These are phyloP conservation scores for Oscheius myriophilus DNA, from an alignment of 2,888 invertebrate genomes.

Conservation along the genomic window DNA sequence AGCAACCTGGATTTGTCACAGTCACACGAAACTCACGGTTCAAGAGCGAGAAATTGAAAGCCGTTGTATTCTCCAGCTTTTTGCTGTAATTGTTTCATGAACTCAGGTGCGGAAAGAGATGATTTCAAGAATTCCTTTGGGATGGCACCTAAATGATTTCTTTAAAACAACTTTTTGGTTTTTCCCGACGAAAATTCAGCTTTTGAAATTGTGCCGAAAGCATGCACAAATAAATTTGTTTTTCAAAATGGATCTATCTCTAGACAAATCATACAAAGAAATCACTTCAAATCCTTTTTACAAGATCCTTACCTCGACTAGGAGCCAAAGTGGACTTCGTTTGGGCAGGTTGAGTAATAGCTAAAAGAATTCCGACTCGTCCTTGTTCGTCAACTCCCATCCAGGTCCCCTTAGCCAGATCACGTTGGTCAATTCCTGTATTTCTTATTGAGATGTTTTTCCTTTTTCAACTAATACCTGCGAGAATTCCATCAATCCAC, in stretches of 20 bases:
- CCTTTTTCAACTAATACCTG: too few species aligned
- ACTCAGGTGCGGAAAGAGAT: conserved; percentile 24
- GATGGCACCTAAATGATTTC: conserved; percentile 47
- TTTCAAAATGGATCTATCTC: neutral
- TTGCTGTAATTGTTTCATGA: conserved; percentile 35
- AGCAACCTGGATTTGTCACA: neutral
- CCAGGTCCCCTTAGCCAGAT: conserved; percentile 64
- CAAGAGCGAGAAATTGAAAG: conserved; percentile 61
- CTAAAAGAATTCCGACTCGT: conserved; percentile 54
- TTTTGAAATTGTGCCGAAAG: neutral
- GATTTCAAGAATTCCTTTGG: conserved; percentile 42
- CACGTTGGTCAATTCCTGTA: conserved; percentile 61
- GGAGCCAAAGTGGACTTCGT: conserved; percentile 41
- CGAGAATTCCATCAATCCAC: conserved; percentile 58
- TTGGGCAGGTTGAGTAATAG: conserved; percentile 56
- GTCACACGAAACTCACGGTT: conserved; percentile 34
- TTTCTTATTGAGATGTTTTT: too few species aligned
- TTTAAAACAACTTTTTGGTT: too few species aligned
- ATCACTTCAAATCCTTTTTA: too few species aligned
- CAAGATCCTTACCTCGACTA: conserved; percentile 50
- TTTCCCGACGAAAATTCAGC: too few species aligned
- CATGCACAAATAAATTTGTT: neutral
- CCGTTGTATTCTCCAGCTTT: conserved; percentile 52
- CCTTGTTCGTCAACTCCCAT: conserved; percentile 54
- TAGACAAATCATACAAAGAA: too few species aligned